Percentiles rank a stretch among this genome's conserved stretches.
Conservation (phyloP, 2,797 vertebrate species). For the Taenioides sp. region DNA sequence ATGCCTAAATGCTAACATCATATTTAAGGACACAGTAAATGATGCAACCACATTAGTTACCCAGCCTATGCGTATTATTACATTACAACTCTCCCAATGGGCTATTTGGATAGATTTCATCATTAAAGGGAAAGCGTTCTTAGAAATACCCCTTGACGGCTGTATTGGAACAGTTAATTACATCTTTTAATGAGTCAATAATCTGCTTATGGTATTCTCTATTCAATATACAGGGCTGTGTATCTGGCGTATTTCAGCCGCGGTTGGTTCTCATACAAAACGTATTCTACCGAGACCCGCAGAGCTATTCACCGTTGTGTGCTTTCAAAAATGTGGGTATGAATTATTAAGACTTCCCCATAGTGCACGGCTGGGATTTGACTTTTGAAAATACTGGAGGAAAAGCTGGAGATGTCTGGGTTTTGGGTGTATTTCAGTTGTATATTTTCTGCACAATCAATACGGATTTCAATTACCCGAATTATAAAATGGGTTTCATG, state of each 20-base stretch:
- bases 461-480: not conserved
- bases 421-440: not conserved
- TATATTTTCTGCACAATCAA: not conserved
- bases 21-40: not conserved
- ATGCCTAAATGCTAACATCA: no score
- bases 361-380: constrained; percentile 20
- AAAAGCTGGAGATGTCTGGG: constrained; percentile 14
- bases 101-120: constrained; percentile 1
- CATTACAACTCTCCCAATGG: not conserved
- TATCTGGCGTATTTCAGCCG: not conserved
- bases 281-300: constrained; percentile 1
- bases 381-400: constrained; percentile 21
- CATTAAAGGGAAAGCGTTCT: not conserved
- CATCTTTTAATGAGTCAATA: not conserved
- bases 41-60: not conserved
- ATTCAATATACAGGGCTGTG: not conserved
- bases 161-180: not conserved
- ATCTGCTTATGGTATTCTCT: not conserved
- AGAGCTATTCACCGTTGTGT: constrained; percentile 10
- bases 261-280: not conserved
- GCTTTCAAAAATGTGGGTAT: constrained; percentile 16
- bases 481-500: not conserved
- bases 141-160: not conserved
- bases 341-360: constrained; percentile 35
- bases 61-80: not conserved